Conservation (phyloP, 2,888 invertebrate species). For the Thalpophila matura region DNA sequence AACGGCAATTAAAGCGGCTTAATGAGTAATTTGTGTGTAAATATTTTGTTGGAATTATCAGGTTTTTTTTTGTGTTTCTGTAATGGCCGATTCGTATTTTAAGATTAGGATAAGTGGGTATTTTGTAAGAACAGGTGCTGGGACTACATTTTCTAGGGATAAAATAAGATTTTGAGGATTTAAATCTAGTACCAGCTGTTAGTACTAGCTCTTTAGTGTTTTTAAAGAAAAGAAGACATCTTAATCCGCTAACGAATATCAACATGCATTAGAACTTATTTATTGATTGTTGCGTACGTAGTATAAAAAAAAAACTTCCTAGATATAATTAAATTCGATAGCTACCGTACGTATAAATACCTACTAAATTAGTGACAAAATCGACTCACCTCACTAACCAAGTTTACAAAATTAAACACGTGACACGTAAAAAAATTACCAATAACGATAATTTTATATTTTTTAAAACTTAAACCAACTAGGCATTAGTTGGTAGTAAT, state of each 20-base stretch:
- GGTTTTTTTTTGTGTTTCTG: slow-evolving; percentile 42
- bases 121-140: slow-evolving; percentile 57
- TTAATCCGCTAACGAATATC: slow-evolving; percentile 9
- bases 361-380: too few species aligned
- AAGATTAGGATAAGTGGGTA: slow-evolving; percentile 35
- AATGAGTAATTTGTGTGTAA: slow-evolving; percentile 61
- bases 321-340: too few species aligned
- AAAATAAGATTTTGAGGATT: slow-evolving; percentile 33
- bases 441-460: too few species aligned
- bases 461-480: too few species aligned
- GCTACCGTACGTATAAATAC: too few species aligned
- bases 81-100: slow-evolving; percentile 46
- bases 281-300: not conserved
- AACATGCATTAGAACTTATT: not conserved
- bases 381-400: too few species aligned
- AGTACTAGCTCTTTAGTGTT: slow-evolving; percentile 16
- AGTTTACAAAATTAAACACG: too few species aligned
- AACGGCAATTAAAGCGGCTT: slow-evolving; percentile 69
- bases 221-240: slow-evolving; percentile 11
- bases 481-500: too few species aligned
- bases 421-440: too few species aligned
- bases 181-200: slow-evolving; percentile 33
- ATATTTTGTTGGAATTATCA: slow-evolving; percentile 56
- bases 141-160: slow-evolving; percentile 24
- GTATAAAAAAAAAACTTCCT: too few species aligned